These are phyloP conservation scores for Vombatus ursinus DNA, from an alignment of 2,113 vertebrate genomes.

Conservation along the genomic window DNA sequence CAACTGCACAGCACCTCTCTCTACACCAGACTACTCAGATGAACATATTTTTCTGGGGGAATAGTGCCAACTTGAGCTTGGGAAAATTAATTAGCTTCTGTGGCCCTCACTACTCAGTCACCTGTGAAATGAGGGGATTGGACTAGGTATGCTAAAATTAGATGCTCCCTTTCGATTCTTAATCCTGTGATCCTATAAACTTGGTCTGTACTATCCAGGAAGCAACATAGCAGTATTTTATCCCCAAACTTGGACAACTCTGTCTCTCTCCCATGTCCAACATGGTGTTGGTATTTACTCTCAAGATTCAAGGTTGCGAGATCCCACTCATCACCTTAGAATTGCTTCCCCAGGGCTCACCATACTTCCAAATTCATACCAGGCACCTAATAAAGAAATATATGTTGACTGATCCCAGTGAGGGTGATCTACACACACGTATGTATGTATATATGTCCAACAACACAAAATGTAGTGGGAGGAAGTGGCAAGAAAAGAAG, in stretches of 20 bases:
- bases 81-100: not conserved
- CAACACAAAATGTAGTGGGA: not conserved
- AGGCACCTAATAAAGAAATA: not conserved
- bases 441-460: not conserved
- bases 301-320: not conserved
- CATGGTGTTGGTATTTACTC: not conserved
- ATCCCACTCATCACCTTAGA: not conserved
- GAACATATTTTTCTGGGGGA: too few relatives aligned
- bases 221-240: not conserved
- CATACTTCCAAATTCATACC: not conserved
- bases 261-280: not conserved
- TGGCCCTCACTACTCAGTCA: not conserved
- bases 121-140: not conserved
- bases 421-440: not conserved
- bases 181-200: not conserved
- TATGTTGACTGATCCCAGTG: not conserved
- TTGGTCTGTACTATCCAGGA: not conserved
- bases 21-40: too few relatives aligned
- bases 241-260: not conserved
- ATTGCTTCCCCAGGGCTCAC: not conserved
- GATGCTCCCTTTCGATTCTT: not conserved
- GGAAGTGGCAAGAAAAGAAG: not conserved
- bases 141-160: not conserved
- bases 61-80: not conserved
- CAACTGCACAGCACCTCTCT: not conserved